Base-by-base conservation (phyloP, 1,140 invertebrate genomes). In the Neodiprion lecontei region DNA sequence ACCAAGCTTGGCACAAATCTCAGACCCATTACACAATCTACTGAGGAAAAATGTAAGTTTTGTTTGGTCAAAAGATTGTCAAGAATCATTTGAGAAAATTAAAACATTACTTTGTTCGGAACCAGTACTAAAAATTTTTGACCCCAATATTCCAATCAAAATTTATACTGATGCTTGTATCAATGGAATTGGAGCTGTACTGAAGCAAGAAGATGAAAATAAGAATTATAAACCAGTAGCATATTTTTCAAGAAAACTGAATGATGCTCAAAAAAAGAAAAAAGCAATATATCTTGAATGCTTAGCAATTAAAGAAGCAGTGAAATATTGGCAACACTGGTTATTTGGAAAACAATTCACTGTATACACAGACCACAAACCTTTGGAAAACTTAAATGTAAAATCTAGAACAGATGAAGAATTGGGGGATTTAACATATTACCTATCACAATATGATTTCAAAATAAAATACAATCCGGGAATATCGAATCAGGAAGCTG, bases 401-500 rank as follows among this genome's bases (percentile, higher is more conserved):
- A 77, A 73, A 50, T 61, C 81, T 23, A 80, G 79, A 76, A 78
- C 79, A 17, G 82, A 85, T 76, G 82, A 85, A 75, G 77, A 80
- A 61, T 49, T 87, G 40, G 84, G 85, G 12, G 83, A 87, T 71
- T 75, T 86, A 47, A 82, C 77, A 14, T 83, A 83, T 74, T 88
- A 86, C 74, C 70, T 84, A 71, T 84, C 82, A 12, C 76, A 79
- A 49, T 75, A 67, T 53, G 67, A 77, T 69, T 69, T 79, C 74
- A 12, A 76, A 70, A 66, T 79, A 70, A 80, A 79, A 78, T 79
- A 81, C 68, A 9, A 12, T n/a, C 78, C 79, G 53, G 79, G 78
- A 53, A 77, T 73, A 71, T 11, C 70, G 17, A 81, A 81, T 74
- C 1, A 67, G 23, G 79, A 81, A 68, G 80, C 78, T 14, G 80